Conservation (phyloP, 1,140 invertebrate species). For the Diabrotica virgifera region DNA sequence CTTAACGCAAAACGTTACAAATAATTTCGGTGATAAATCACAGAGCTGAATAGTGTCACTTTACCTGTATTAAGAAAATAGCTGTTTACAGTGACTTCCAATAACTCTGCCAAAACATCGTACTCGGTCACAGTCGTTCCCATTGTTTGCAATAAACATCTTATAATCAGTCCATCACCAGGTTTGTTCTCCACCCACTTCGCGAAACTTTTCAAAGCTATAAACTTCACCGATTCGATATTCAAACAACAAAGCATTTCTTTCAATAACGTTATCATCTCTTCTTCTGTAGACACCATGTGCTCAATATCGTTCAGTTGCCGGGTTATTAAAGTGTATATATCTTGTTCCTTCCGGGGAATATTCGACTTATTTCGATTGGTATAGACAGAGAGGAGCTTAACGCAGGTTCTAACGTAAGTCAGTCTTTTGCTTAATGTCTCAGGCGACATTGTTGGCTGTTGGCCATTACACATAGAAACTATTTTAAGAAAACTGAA, state of each 20-base stretch:
- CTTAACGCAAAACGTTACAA: too few species aligned
- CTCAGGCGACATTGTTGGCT: slow-evolving; percentile 20
- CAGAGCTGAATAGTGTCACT: background rate
- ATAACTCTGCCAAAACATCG: slow-evolving; percentile 34
- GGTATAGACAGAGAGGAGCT: slow-evolving; percentile 41
- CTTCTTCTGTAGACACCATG: slow-evolving; percentile 34
- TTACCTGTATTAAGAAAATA: slow-evolving; percentile 44
- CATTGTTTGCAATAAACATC: slow-evolving; percentile 34
- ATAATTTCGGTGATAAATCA: too few species aligned
- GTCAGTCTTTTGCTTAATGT: slow-evolving; percentile 40
- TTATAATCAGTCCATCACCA: slow-evolving; percentile 35
- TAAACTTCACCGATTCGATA: slow-evolving; percentile 32
- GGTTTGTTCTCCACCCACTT: slow-evolving; percentile 41
- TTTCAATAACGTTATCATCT: slow-evolving; percentile 37
- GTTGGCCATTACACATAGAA: slow-evolving; percentile 37
- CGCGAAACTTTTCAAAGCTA: slow-evolving; percentile 34
- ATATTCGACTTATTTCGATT: slow-evolving; percentile 38
- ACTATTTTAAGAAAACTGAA: slow-evolving; percentile 42
- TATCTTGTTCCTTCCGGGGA: slow-evolving; percentile 33
- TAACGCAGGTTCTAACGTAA: slow-evolving; percentile 41
- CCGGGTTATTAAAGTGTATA: slow-evolving; percentile 18
- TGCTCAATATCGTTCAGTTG: slow-evolving; percentile 41
- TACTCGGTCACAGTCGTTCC: slow-evolving; percentile 34
- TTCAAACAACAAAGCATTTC: slow-evolving; percentile 39
- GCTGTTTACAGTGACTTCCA: slow-evolving; percentile 36